phyloP scores from a whole-genome alignment of 2,113 vertebrate species.

The Coreoperca whiteheadi region DNA sequence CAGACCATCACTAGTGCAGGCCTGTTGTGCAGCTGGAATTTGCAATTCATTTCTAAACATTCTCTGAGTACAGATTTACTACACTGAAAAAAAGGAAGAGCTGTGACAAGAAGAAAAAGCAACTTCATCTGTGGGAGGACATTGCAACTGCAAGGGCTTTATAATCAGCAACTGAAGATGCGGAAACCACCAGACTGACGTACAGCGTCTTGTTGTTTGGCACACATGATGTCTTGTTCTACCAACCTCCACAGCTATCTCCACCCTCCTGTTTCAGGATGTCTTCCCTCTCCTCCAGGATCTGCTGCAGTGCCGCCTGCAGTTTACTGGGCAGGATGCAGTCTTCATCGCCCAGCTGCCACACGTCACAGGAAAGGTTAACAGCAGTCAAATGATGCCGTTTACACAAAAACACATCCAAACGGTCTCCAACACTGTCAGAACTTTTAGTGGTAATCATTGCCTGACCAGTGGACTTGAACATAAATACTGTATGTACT shows the following conservation, averaged over 20 bases:
- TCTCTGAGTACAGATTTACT: no score
- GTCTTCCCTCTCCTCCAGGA: conserved; percentile 91
- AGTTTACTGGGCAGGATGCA: conserved; percentile 97
- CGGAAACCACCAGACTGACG: neutral
- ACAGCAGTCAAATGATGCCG: neutral
- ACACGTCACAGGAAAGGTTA: conserved; percentile 37
- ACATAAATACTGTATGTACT: neutral
- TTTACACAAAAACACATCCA: conserved; percentile 13
- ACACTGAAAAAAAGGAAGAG: neutral
- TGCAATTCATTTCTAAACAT: no score
- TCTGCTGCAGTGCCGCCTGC: conserved; percentile 92
- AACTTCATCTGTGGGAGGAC: neutral
- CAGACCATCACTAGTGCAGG: neutral
- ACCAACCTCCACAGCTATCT: conserved; percentile 84
- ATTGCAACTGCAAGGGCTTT: neutral
- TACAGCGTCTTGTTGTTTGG: neutral
- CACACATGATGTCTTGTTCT: neutral
- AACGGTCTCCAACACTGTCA: neutral
- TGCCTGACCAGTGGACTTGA: no score
- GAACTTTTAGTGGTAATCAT: neutral
- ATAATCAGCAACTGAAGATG: neutral
- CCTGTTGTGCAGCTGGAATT: neutral
- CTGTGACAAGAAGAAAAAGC: neutral
- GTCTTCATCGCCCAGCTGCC: conserved; percentile 93
- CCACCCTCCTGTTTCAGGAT: conserved; percentile 86